Percentiles rank a stretch among this genome's conserved stretches.
Evolutionary conservation across 1,140 invertebrate species (phyloP).

Genomic region (Pygmarrhopalites habei): DNA sequence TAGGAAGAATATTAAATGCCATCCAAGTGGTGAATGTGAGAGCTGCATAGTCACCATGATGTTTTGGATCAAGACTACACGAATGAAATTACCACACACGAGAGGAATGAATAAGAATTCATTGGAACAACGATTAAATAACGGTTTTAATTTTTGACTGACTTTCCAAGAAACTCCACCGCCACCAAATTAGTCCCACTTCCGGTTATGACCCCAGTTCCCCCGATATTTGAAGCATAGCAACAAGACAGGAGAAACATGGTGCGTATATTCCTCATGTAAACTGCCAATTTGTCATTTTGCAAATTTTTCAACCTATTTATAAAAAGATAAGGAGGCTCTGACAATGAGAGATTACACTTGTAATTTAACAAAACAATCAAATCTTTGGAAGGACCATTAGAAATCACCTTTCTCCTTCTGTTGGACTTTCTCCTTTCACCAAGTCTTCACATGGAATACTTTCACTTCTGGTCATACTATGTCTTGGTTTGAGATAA

Average conservation of each 20-base stretch:
- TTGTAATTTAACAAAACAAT: too few species aligned
- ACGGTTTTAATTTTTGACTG: conserved; percentile 8
- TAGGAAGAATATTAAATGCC: conserved; percentile 57
- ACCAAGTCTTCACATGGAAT: too few species aligned
- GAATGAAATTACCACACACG: too few species aligned
- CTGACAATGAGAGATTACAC: too few species aligned
- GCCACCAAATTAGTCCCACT: conserved; percentile 35
- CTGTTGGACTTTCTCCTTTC: too few species aligned
- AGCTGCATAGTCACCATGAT: conserved; percentile 33
- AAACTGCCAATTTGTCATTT: conserved; percentile 9
- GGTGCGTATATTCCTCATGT: conserved; percentile 23
- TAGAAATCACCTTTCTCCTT: too few species aligned
- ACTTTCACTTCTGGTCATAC: too few species aligned
- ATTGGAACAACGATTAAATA: too few species aligned
- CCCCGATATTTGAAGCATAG: conserved; percentile 34
- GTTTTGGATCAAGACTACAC: conserved; percentile 31
- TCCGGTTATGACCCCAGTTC: conserved; percentile 27
- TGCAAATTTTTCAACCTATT: background rate
- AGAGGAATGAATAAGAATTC: background rate
- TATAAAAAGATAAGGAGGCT: background rate
- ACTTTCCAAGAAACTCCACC: conserved; percentile 35
- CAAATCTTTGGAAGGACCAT: too few species aligned
- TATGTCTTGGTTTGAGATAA: too few species aligned
- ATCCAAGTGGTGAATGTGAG: conserved; percentile 66
- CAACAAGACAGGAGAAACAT: conserved; percentile 32